phyloP scores from a whole-genome alignment of 2,888 invertebrate species.

The Drosophila koepferae region DNA sequence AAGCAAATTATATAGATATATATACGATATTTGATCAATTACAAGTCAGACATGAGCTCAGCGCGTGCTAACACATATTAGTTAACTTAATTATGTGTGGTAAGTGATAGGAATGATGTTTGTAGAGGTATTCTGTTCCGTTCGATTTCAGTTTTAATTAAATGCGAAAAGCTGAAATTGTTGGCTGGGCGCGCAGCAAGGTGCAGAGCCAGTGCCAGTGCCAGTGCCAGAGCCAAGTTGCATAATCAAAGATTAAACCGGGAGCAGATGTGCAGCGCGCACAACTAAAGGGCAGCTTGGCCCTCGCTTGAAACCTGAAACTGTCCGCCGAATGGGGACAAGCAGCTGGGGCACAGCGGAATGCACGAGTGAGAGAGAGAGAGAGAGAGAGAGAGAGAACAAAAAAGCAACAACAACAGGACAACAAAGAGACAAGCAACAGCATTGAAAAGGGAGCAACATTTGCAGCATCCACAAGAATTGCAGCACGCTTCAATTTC shows the following conservation, averaged over 20 bases:
- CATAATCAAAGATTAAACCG: constrained; percentile 61
- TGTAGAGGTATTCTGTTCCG: not conserved
- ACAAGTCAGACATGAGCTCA: no score
- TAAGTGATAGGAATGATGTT: not conserved
- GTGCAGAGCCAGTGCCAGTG: constrained; percentile 29
- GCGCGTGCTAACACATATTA: not conserved
- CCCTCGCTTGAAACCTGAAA: constrained; percentile 38
- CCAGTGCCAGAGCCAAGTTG: constrained; percentile 17
- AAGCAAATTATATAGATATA: not conserved
- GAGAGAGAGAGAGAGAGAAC: no score
- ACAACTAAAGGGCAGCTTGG: constrained; percentile 41
- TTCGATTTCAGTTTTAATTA: constrained; percentile 4
- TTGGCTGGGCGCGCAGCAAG: constrained; percentile 22
- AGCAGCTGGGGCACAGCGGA: constrained; percentile 12
- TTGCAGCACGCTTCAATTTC: constrained; percentile 53
- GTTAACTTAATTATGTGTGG: not conserved
- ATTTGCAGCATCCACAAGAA: constrained; percentile 50
- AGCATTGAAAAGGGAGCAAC: constrained; percentile 18
- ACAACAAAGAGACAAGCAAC: not conserved
- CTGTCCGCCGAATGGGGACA: constrained; percentile 2
- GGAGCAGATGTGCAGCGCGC: constrained; percentile 50
- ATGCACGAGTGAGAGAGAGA: not conserved
- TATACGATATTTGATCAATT: not conserved
- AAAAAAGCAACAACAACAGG: not conserved
- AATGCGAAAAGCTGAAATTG: constrained; percentile 5